Percentiles rank a stretch among this genome's conserved stretches.
Evolutionary conservation across 2,797 vertebrate genomes (phyloP).

Genomic region (Periparus ater): DNA sequence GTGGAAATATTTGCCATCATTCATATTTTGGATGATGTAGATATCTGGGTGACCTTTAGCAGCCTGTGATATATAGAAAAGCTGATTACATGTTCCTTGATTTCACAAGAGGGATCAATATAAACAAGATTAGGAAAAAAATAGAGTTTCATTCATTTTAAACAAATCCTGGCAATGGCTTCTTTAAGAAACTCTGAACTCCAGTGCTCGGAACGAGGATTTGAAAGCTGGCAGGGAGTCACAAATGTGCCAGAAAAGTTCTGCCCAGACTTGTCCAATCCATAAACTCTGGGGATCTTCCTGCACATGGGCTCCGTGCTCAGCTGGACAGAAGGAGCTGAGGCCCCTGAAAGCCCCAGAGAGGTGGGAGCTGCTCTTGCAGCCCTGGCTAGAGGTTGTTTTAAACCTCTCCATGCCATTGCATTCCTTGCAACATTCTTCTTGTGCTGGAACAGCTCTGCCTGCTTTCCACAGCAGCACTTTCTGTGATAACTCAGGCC

Average conservation of each 20-base stretch:
- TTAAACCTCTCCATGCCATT: not conserved
- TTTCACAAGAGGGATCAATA: constrained; percentile 36
- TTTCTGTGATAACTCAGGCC: not conserved
- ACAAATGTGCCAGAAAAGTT: not conserved
- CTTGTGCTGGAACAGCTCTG: not conserved
- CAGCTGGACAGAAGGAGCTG: not conserved
- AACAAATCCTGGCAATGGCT: not conserved
- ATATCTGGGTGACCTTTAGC: constrained; percentile 42
- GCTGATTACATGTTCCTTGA: constrained; percentile 14
- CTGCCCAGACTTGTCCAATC: not conserved
- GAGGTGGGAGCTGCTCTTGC: not conserved
- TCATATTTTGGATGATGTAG: constrained; percentile 10
- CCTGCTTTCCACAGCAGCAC: not conserved
- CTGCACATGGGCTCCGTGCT: not conserved
- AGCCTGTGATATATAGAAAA: constrained; percentile 39
- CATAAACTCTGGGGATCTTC: not conserved
- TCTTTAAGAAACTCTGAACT: not conserved
- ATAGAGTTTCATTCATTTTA: not conserved
- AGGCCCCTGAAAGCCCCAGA: not conserved
- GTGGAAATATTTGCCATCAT: not conserved
- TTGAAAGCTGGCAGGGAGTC: not conserved
- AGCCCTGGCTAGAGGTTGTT: not conserved
- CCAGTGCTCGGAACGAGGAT: rapidly evolving
- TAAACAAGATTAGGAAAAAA: not conserved
- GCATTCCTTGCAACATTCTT: not conserved